Evolutionary conservation across 1,140 invertebrate genomes (phyloP), one percentile per base, ranked within the genome.

Genomic region (Drosophila sproati): DNA sequence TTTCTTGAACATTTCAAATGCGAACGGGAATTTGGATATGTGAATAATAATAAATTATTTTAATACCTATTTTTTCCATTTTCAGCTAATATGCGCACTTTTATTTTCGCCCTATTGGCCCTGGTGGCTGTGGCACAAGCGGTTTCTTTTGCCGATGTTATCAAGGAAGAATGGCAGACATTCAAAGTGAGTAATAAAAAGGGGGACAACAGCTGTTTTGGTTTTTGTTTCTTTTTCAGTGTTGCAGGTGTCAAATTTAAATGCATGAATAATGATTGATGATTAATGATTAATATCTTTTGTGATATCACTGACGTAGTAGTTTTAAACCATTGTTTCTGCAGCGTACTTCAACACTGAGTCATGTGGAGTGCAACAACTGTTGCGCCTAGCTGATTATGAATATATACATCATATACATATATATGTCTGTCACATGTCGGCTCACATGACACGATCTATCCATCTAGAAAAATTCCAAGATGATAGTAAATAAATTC

Each of bases 81-180:
- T 68, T 43, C 66, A 74, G 72, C 34, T 61, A 78, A 78, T 71
- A 95, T 94, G 93, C 93, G 93, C 79, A 55, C 10, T 10, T n/a
- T 93, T 48, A 61, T 95, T 52, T 41, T 95, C 7, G 70, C 94
- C 34, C 78, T 95, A 28, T 60, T 93, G 60, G 92, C 92, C 64
- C 37, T 94, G 73, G 61, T 94, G 73, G 93, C 93, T 63, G 87
- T 92, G 28, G 86, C 88, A 5, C 93, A 94, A 48, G 94, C 94
- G 8, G 93, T 96, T 54, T 95, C 95, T 48, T 95, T 96, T 85
- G 93, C 94, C 59, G 95, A 96, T 79, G 93, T 97, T 37, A 93
- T 96, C 8, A 92, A 93, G 69, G 95, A 96, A 92, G 96, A 97
- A 93, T 97, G 96, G 96, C 93, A 93, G 12, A 92, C 95, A 2